Evolutionary conservation across 1,140 invertebrate species (phyloP).

Genomic region (Diabrotica undecimpunctata): DNA sequence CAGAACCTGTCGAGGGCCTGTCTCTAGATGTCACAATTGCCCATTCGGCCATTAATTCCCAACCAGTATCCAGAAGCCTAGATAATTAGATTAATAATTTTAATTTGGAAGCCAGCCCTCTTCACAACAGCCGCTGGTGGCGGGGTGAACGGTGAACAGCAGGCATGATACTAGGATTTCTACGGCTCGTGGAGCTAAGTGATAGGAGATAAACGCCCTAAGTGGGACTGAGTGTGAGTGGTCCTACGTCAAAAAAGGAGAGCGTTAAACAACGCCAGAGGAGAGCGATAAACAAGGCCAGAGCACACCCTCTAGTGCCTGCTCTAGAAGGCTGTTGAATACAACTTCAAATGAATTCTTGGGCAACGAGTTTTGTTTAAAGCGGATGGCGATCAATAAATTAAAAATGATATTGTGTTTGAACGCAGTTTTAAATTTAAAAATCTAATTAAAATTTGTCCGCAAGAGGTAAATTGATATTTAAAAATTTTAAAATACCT

Average conservation of each 20-base stretch:
- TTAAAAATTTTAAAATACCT: no score
- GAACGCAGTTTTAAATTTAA: no score
- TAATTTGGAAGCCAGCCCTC: conserved; percentile 71
- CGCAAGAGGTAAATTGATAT: no score
- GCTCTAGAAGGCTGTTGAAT: conserved; percentile 25
- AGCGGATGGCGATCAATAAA: no score
- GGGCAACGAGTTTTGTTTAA: not conserved
- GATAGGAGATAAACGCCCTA: conserved; percentile 35
- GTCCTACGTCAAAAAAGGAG: conserved; percentile 33
- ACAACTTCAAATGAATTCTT: not conserved
- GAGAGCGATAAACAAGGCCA: not conserved
- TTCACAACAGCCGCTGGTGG: conserved; percentile 73
- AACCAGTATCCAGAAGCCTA: no score
- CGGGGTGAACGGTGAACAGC: conserved; percentile 56
- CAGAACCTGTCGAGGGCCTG: no score
- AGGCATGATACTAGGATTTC: conserved; percentile 73
- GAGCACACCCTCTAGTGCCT: conserved; percentile 16
- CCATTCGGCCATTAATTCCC: no score
- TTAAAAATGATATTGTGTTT: no score
- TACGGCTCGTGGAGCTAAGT: conserved; percentile 69
- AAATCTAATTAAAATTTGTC: no score
- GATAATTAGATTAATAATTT: no score
- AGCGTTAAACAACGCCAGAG: no score
- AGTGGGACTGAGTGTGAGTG: conserved; percentile 41
- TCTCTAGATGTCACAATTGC: no score